Base-by-base conservation (phyloP, 2,113 vertebrate species). In the Polypterus bichir region DNA sequence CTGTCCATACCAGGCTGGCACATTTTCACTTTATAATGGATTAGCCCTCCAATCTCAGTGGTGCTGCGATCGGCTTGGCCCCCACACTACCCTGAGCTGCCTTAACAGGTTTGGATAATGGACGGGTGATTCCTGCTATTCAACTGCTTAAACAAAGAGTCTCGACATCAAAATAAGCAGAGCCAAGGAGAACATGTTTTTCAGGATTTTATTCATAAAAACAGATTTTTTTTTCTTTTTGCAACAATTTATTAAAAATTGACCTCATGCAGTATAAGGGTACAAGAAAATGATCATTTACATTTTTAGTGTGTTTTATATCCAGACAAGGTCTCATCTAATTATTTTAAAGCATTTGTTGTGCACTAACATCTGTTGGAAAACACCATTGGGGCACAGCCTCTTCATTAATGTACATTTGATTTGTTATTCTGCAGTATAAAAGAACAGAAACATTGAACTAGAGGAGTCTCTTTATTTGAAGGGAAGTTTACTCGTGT, bases 211-310 rank as follows among this genome's bases (percentile, higher is more conserved):
- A 89, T 89, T 91, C 84, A 85, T 88, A 89, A 92, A 88, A 88
- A 88, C 86, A 86, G 79, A 87, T 88, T 69, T 71, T 27, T 27
- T 27, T 27, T 27, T 27, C 27, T 27, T 27, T 68, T 85, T 88
- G 84, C 85, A 87, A 91, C 85, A 87, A 83, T 91, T 88, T 89
- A 86, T 89, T 90, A 90, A 91, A 91, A 90, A 90, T 87, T 73
- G 80, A 78, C 88, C 80, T 86, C 90, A 91, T 91, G 88, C 89
- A 91, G 81, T 86, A 86, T 82, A 82, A 84, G 79, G 85, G 86
- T 85, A 89, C 74, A 86, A 89, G 88, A 89, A 88, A 87, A 75
- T 71, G 69, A 79, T 83, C 82, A 86, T 86, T 79, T 88, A 82
- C 83, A 87, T 81, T 79, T 77, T 49, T 63, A 49, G 49, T 44